Percentiles rank a stretch among this genome's conserved stretches.
These are phyloP conservation scores for Andrena bucephala DNA, from an alignment of 2,888 invertebrate genomes.

Conservation along the genomic window DNA sequence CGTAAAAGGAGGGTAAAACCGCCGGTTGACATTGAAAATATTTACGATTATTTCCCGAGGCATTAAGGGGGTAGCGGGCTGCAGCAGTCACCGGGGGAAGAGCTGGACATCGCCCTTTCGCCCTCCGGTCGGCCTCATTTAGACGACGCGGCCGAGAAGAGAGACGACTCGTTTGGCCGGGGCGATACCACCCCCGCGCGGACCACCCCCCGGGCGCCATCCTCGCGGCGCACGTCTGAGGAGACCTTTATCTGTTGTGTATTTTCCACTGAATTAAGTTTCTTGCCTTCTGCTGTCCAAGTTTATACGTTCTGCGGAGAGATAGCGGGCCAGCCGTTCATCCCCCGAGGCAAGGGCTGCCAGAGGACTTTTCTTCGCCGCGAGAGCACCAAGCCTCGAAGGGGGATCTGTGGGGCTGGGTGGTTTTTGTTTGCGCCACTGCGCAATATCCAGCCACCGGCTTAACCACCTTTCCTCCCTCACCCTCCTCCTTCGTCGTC, in stretches of 20 bases:
- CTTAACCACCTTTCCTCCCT: constrained; percentile 57
- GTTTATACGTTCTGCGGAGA: constrained; percentile 79
- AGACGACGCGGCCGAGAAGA: constrained; percentile 26
- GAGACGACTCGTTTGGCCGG: constrained; percentile 21
- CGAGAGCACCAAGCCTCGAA: constrained; percentile 30
- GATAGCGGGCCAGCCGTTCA: constrained; percentile 70
- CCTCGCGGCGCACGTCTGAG: constrained; percentile 50
- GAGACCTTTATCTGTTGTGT: constrained; percentile 78
- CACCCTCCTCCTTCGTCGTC: constrained; percentile 13
- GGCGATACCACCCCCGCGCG: too few species aligned
- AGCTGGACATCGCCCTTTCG: constrained; percentile 43
- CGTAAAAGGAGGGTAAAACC: constrained; percentile 36
- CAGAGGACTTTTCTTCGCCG: constrained; percentile 55
- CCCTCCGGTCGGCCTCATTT: constrained; percentile 58
- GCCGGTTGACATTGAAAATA: constrained; percentile 65
- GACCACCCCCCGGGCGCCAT: constrained; percentile 25
- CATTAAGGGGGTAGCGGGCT: constrained; percentile 61
- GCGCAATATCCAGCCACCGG: constrained; percentile 75
- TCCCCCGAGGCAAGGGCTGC: constrained; percentile 56
- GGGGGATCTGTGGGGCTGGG: constrained; percentile 60
- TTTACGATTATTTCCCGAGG: constrained; percentile 69
- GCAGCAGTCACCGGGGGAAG: constrained; percentile 18
- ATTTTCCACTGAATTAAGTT: constrained; percentile 81
- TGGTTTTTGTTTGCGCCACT: constrained; percentile 78
- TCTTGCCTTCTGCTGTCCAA: constrained; percentile 79